Conservation (phyloP, 2,888 invertebrate species). For the Lepidonotus clava region DNA sequence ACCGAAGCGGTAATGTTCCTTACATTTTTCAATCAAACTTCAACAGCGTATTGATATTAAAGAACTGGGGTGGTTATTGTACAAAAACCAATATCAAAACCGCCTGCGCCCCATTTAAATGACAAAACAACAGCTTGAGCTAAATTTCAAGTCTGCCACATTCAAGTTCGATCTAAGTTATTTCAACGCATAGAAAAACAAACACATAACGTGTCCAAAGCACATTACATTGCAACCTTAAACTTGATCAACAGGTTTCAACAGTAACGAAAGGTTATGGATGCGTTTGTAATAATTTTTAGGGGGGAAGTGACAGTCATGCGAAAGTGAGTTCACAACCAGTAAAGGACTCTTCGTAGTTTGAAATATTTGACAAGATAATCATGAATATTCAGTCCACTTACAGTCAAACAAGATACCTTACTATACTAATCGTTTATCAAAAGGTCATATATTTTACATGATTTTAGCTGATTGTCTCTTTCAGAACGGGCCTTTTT, state of each 20-base stretch:
- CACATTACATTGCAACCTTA: not conserved
- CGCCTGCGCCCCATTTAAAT: not conserved
- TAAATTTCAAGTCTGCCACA: not conserved
- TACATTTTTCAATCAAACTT: not conserved
- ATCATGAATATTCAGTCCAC: no score
- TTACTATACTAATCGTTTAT: no score
- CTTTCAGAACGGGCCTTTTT: no score
- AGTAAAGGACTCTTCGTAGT: no score
- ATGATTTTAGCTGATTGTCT: no score
- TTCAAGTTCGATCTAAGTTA: conserved; percentile 24
- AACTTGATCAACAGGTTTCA: conserved; percentile 42
- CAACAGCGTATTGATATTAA: not conserved
- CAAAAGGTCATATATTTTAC: no score
- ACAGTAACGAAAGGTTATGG: conserved; percentile 8
- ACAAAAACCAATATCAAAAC: not conserved
- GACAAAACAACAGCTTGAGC: conserved; percentile 15
- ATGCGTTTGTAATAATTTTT: not conserved
- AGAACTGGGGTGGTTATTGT: not conserved
- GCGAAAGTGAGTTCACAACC: not conserved
- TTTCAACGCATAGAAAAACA: conserved; percentile 24
- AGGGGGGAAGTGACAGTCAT: not conserved
- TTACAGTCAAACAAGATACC: no score
- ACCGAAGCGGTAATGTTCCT: not conserved
- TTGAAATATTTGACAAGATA: no score
- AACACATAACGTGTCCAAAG: conserved; percentile 25